Conservation (phyloP, 30 jellyfish, hydroid and myxozoan species). For the Pelagia noctiluca region DNA sequence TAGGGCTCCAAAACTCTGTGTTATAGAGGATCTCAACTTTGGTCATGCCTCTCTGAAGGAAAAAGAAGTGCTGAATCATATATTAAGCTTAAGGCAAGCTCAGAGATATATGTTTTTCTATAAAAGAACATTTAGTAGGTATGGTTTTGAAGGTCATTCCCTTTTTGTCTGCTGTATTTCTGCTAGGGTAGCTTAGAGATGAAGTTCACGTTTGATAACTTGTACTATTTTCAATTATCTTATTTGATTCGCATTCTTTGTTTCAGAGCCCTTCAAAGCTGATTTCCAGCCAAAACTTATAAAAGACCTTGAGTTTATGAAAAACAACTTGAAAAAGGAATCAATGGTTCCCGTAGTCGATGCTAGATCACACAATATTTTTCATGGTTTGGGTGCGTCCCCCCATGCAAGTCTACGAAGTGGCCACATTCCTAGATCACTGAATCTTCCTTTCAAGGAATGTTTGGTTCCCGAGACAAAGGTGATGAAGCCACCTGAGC, state of each 20-base stretch:
- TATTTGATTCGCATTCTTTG: neutral
- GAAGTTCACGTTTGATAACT: too few relatives aligned
- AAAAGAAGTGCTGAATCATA: too few relatives aligned
- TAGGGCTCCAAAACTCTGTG: too few relatives aligned
- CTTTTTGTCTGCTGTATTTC: too few relatives aligned
- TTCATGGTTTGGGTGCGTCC: conserved; percentile 70
- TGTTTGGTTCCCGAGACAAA: conserved; percentile 48
- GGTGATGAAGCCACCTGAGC: conserved; percentile 57
- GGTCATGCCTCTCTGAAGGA: too few relatives aligned
- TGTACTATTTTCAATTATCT: too few relatives aligned
- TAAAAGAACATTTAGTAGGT: too few relatives aligned
- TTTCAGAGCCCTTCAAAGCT: conserved; percentile 51
- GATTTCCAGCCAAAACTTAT: conserved; percentile 56
- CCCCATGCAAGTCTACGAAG: conserved; percentile 74
- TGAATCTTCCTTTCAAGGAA: conserved; percentile 69
- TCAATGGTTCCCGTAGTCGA: conserved; percentile 76
- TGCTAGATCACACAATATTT: conserved; percentile 89
- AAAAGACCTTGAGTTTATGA: conserved; percentile 60
- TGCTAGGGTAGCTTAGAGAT: too few relatives aligned
- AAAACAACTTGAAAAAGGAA: conserved; percentile 34
- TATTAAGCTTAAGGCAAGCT: too few relatives aligned
- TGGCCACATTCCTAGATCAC: conserved; percentile 92
- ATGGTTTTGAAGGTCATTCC: too few relatives aligned
- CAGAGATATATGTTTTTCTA: too few relatives aligned
- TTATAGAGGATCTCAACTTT: too few relatives aligned